Evolutionary conservation across 2,113 vertebrate species (phyloP).

Genomic region (Erythrocercus mccallii): DNA sequence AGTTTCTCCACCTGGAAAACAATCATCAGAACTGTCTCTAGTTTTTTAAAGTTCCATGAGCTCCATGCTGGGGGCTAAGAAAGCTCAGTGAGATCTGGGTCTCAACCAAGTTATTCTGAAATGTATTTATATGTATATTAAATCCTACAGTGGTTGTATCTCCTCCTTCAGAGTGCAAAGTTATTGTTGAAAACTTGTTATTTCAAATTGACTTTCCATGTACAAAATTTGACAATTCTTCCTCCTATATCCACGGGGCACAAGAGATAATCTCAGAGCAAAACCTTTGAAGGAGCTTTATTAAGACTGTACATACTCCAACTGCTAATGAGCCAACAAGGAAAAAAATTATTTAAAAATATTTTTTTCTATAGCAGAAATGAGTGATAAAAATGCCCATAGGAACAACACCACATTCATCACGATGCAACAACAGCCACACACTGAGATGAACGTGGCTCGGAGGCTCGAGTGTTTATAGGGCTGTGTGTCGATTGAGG

Average conservation of each 20-base stretch:
- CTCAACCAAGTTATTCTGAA: not conserved
- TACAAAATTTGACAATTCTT: not conserved
- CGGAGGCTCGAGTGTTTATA: not conserved
- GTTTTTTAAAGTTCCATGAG: not conserved
- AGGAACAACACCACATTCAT: not conserved
- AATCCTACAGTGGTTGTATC: not conserved
- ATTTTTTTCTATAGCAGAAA: not conserved
- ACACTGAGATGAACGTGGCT: not conserved
- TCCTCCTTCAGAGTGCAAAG: not conserved
- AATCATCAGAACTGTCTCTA: not conserved
- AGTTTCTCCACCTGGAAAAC: not conserved
- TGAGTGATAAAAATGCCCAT: not conserved
- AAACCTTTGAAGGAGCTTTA: constrained; percentile 23
- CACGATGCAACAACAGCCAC: not conserved
- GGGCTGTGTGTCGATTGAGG: not conserved
- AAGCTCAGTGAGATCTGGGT: not conserved
- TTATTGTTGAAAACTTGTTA: constrained; percentile 25
- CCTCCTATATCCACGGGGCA: constrained; percentile 9
- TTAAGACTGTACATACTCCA: constrained; percentile 8
- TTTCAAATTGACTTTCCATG: constrained; percentile 28
- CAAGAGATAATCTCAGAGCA: constrained; percentile 3
- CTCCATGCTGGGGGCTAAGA: not conserved
- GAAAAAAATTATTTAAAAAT: not conserved
- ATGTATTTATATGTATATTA: not conserved
- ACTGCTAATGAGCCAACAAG: constrained; percentile 25